These are phyloP conservation scores for Paradoxurus hermaphroditus DNA, from an alignment of 2,113 vertebrate species.

Conservation along the genomic window DNA sequence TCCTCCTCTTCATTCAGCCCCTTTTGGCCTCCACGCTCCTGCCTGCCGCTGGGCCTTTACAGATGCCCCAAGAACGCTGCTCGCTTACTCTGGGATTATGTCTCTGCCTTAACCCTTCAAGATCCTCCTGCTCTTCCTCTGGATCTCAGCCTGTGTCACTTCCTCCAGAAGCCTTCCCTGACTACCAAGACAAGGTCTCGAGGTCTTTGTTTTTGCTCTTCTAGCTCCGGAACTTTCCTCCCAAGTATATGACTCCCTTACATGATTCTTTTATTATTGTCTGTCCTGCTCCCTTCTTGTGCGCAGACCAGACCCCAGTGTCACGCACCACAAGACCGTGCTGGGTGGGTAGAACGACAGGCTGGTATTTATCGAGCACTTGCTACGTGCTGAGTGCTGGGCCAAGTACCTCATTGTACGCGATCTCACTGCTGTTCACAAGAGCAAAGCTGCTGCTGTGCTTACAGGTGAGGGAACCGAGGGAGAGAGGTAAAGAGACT, in stretches of 20 bases:
- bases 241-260: not conserved
- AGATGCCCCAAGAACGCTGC: not conserved
- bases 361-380: not conserved
- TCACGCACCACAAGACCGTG: not conserved
- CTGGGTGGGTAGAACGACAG: not conserved
- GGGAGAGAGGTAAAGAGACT: not conserved
- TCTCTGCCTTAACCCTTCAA: not conserved
- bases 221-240: not conserved
- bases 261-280: not conserved
- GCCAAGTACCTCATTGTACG: not conserved
- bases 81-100: not conserved
- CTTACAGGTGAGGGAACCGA: not conserved
- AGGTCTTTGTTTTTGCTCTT: not conserved
- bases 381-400: not conserved
- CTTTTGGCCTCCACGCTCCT: fast-evolving
- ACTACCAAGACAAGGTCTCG: not conserved
- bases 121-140: not conserved
- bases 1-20: fast-evolving
- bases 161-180: not conserved
- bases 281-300: not conserved
- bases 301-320: not conserved
- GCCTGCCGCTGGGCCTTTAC: not conserved
- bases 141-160: not conserved
- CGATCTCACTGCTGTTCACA: not conserved
- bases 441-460: not conserved